Conservation (phyloP, 2,797 vertebrate species). For the Gallirallus australis region DNA sequence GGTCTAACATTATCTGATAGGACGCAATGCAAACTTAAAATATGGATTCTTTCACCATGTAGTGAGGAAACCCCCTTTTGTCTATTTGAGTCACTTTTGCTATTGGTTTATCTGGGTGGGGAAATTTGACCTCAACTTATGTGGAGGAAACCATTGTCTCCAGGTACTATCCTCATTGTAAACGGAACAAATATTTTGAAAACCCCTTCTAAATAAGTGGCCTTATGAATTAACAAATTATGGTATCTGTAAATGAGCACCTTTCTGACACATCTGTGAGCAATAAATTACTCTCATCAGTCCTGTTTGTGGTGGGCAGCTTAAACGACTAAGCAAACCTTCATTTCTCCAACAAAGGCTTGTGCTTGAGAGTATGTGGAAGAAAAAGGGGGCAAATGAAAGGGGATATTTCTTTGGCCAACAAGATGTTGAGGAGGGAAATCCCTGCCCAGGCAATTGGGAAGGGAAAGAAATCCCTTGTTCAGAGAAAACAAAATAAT, state of each 20-base stretch:
- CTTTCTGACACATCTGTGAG: slow-evolving; percentile 35
- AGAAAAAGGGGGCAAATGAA: neutral
- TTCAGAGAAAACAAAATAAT: slow-evolving; percentile 9
- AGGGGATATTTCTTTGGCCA: neutral
- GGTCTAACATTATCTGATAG: slow-evolving; percentile 51
- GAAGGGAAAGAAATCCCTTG: neutral
- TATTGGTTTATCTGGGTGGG: slow-evolving; percentile 35
- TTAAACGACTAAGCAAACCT: neutral
- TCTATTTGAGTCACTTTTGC: slow-evolving; percentile 19
- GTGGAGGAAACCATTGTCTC: slow-evolving; percentile 14
- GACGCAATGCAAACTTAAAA: slow-evolving; percentile 50
- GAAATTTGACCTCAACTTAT: slow-evolving; percentile 10
- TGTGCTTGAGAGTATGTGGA: neutral
- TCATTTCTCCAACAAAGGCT: neutral
- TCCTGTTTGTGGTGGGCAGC: neutral
- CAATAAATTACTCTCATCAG: slow-evolving; percentile 13
- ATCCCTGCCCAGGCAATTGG: neutral
- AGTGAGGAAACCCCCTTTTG: neutral
- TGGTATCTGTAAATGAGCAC: neutral
- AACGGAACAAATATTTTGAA: slow-evolving; percentile 52
- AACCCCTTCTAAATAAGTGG: slow-evolving; percentile 17
- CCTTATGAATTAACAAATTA: slow-evolving; percentile 33
- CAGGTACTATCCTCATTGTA: neutral
- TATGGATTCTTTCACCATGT: neutral
- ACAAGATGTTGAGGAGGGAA: slow-evolving; percentile 47